Evolutionary conservation across 2,797 vertebrate genomes (phyloP).

Genomic region (Betta splendens): DNA sequence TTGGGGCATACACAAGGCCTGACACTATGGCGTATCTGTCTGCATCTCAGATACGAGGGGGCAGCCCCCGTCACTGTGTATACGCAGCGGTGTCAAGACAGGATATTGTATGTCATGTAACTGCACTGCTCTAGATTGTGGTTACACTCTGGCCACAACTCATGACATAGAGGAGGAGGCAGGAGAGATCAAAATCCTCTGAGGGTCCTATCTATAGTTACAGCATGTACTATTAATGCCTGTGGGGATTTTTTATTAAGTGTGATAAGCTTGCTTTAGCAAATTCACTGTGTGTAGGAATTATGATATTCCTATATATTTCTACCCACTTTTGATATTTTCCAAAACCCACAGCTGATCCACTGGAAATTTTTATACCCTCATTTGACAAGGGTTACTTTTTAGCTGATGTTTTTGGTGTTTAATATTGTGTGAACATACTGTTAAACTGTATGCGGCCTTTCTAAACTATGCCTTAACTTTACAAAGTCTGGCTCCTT

Average conservation of each 20-base stretch:
- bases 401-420: too few relatives aligned
- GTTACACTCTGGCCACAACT: constrained; percentile 53
- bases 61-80: constrained; percentile 19
- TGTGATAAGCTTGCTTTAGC: too few relatives aligned
- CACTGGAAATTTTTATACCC: too few relatives aligned
- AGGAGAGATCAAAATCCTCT: constrained; percentile 18
- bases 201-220: constrained; percentile 22
- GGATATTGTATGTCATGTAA: constrained; percentile 66
- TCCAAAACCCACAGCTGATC: too few relatives aligned
- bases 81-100: constrained; percentile 44
- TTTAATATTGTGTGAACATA: not conserved
- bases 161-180: constrained; percentile 25
- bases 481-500: constrained; percentile 45
- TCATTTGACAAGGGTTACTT: too few relatives aligned
- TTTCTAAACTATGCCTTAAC: constrained; percentile 44
- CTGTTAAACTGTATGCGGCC: constrained; percentile 8
- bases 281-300: too few relatives aligned
- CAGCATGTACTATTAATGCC: constrained; percentile 5
- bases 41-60: constrained; percentile 47
- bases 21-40: constrained; percentile 53
- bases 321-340: too few relatives aligned
- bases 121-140: constrained; percentile 32
- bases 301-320: too few relatives aligned
- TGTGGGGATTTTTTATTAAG: not conserved
- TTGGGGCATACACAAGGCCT: constrained; percentile 27